Base-by-base conservation (phyloP, 1,140 invertebrate species). In the Brachionus calyciflorus region DNA sequence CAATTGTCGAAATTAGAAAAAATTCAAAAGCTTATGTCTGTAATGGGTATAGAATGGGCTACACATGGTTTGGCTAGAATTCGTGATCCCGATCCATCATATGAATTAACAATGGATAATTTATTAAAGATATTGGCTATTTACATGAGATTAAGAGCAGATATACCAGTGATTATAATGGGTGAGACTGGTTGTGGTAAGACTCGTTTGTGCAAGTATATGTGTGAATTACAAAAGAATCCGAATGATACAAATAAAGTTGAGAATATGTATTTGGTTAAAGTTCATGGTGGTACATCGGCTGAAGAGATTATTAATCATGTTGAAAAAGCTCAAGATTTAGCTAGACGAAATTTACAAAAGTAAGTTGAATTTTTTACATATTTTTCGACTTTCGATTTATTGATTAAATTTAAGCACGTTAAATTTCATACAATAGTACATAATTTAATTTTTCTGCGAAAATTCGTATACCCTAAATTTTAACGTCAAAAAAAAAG, bases 151-250 rank as follows among this genome's bases (percentile, higher is more conserved):
- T 17, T 80, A 17, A 75, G 75, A 73, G 82, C 82, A 78, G 78
- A 80, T 55, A 83, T 84, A 46, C 83, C 83, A 19, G 82, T 84
- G 9, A 80, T 84, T 24, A 78, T 84, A 33, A 84, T 84, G 83
- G 83, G 83, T 10, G 83, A 84, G 70, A 84, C 83, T 0, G 83
- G 83, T 7, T 84, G 83, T 79, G 83, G 83, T 30, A 84, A 84
- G 26, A 73, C 69, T 3, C 30, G 69, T 19, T 24, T 73, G 17
- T 51, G 46, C 40, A 51, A 24, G 33, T 73, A 51, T 14, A 51
- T 73, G 46, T 49, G 46, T n/a, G 69, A 73, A 19, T 73, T 73
- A 12, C 28, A 51, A 28, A 49, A 55, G 33, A 19, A 55, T 55
- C 33, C n/a, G 19, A 21, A 55, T 55, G 24, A 51, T 12, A 28